Conservation (phyloP, 2,113 vertebrate species). For the Mobula hypostoma region DNA sequence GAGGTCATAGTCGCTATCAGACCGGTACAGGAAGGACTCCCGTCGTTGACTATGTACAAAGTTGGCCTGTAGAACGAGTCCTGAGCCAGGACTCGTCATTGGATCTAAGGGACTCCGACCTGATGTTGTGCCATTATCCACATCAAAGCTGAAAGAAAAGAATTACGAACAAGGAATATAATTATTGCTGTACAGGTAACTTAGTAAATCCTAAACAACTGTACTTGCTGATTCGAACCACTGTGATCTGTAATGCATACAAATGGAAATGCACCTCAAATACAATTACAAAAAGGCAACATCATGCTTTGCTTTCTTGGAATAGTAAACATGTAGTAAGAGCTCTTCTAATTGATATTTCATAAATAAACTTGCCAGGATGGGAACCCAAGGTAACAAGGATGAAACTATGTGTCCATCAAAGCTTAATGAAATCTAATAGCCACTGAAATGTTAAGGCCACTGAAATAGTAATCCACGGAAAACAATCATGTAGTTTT, state of each 20-base stretch:
- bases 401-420: background rate
- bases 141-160: constrained; percentile 76
- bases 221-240: background rate
- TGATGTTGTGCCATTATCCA: constrained; percentile 96
- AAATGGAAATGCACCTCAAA: background rate
- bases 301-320: background rate
- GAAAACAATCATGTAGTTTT: background rate
- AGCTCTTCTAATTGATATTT: background rate
- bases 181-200: background rate
- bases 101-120: constrained; percentile 97
- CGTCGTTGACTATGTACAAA: constrained; percentile 95
- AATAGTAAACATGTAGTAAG: background rate
- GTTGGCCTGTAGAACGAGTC: constrained; percentile 95
- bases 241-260: background rate
- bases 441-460: background rate
- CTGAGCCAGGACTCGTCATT: constrained; percentile 94
- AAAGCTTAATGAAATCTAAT: background rate
- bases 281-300: background rate
- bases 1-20: constrained; percentile 96
- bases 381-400: background rate
- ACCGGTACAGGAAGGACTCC: constrained; percentile 96
- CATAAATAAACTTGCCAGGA: background rate
- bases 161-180: background rate
- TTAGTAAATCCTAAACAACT: background rate
- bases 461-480: background rate